Evolutionary conservation across 2,888 invertebrate genomes (phyloP), one percentile per base, ranked within the genome.

Genomic region (Strigamia maritima): DNA sequence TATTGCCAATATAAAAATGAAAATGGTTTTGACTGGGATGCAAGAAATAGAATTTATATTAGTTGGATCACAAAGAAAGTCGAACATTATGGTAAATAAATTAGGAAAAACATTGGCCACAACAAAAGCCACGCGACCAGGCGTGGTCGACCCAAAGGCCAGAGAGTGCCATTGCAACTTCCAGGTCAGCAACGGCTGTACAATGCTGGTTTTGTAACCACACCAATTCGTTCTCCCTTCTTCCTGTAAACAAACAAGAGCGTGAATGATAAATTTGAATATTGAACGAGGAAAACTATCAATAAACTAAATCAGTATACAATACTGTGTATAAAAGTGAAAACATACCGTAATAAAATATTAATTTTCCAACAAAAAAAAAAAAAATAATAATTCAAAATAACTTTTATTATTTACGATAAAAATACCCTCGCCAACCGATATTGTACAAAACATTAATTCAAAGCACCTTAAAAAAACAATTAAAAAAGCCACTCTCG

Each of bases 51-150:
- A 35, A 35, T 8, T 6, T 35, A 8, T 35, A n/a, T 35, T 35
- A 35, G 35, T 35, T 2, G 0, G 35, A 35, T 35, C 35, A 35
- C 35, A 35, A 35, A 49, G 6, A 70, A 16, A 70, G 28, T 28
- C 28, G 70, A 26, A 26, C 70, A 28, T 12, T 70, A 70, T 70
- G 24, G 12, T 70, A 26, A 70, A 70, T 70, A 28, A 8, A 70
- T 70, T 70, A 70, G 28, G 70, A 28, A 70, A 70, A 70, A 70
- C 70, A 70, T 70, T 70, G 70, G 26, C 70, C 26, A 70, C 26
- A 70, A 70, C 70, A 70, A 70, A 70, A 70, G 70, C 70, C 70
- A 70, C 70, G 70, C 70, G 70, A 70, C 70, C 70, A 70, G 70
- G 70, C 70, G 70, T 70, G 70, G 70, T 70, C 12, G 70, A 70